A percentile compares a stretch with the other conserved stretches of the same genome.
Conservation (phyloP, 2,797 vertebrate species). For the Octomys mimax region DNA sequence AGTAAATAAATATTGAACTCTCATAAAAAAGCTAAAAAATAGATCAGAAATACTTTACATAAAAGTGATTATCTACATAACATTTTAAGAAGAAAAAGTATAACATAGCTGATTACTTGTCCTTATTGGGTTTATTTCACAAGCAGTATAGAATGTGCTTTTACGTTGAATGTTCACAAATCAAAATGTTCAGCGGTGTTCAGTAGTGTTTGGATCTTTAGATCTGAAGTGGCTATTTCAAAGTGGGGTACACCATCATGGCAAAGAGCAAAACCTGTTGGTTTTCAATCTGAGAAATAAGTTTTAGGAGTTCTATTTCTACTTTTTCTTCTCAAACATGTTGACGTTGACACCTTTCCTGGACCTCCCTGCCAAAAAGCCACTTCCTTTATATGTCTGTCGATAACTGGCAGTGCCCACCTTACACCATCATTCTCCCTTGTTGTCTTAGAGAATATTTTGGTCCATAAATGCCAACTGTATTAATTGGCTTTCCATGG, state of each 20-base stretch:
- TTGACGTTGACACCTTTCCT: background rate
- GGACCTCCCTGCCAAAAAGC: background rate
- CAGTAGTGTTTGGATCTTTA: background rate
- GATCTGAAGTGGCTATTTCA: background rate
- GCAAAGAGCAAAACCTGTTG: background rate
- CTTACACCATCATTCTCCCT: background rate
- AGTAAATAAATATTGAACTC: background rate
- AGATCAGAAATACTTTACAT: background rate
- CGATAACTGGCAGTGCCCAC: accelerated
- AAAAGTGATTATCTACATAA: background rate
- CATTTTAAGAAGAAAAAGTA: background rate
- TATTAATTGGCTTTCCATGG: background rate
- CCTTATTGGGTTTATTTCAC: background rate
- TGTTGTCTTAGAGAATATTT: accelerated
- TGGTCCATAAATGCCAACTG: background rate
- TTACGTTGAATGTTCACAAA: background rate
- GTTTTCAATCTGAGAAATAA: background rate
- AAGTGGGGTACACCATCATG: accelerated
- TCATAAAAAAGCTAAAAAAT: slow-evolving; percentile 19
- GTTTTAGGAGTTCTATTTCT: background rate
- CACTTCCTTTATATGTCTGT: background rate
- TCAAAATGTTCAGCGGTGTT: background rate
- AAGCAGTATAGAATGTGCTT: background rate
- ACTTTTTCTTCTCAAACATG: background rate
- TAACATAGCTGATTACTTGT: background rate